A percentile compares a stretch with the other conserved stretches of the same genome.
phyloP scores from a whole-genome alignment of 2,113 vertebrate genomes.

The Eupsittula cactorum region DNA sequence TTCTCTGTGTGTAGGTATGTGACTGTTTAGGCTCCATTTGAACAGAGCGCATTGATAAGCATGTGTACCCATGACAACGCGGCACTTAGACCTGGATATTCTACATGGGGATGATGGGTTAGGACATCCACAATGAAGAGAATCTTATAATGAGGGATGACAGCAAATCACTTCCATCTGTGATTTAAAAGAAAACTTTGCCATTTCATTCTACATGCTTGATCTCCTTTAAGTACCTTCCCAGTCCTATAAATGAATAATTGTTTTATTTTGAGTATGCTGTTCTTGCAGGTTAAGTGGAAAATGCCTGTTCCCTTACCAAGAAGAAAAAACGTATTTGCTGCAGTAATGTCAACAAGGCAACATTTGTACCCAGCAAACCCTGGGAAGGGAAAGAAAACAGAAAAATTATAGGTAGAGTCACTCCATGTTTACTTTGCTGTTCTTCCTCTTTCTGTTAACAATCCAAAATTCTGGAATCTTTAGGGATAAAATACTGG shows the following conservation, averaged over 20 bases:
- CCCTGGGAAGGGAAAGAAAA: background rate
- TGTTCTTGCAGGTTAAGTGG: background rate
- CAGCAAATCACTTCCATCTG: background rate
- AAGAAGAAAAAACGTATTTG: background rate
- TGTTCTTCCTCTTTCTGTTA: background rate
- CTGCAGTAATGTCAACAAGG: background rate
- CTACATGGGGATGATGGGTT: background rate
- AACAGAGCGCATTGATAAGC: background rate
- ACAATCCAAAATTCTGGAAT: background rate
- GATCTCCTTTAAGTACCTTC: conserved; percentile 24
- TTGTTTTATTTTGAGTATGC: background rate
- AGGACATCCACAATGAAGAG: background rate
- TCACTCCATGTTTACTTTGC: background rate
- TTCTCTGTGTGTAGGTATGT: background rate
- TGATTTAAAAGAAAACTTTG: conserved; percentile 53
- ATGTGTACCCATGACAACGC: conserved; percentile 43
- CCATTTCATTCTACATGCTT: conserved; percentile 2
- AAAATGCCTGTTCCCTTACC: background rate
- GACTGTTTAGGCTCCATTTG: background rate
- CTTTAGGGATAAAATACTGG: background rate
- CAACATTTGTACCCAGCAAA: background rate
- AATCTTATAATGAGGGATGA: conserved; percentile 4
- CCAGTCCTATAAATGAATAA: conserved; percentile 45
- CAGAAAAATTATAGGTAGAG: background rate
- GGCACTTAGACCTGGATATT: background rate